Conservation (phyloP, 1,140 invertebrate species). For the Drosophila orosa region DNA sequence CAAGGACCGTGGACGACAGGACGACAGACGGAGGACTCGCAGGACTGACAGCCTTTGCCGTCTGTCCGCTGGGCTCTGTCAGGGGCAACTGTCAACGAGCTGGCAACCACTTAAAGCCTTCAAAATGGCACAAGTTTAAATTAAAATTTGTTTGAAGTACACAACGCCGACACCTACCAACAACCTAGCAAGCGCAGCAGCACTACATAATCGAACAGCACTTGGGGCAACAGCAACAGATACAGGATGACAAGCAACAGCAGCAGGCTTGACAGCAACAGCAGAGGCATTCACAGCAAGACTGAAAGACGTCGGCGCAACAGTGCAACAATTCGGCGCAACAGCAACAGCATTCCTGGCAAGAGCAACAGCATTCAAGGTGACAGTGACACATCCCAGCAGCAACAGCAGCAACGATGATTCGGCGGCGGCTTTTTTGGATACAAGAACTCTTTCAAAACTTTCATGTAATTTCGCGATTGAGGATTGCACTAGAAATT, state of each 20-base stretch:
- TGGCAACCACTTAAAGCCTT: conserved; percentile 82
- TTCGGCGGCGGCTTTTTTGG: conserved; percentile 58
- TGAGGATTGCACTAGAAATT: conserved; percentile 10
- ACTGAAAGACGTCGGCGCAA: no score
- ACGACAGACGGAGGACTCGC: conserved; percentile 23
- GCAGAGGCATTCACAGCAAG: no score
- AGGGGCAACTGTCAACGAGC: conserved; percentile 82
- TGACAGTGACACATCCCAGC: conserved; percentile 33
- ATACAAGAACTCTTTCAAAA: conserved; percentile 76
- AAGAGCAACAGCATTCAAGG: conserved; percentile 25
- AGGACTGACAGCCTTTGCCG: conserved; percentile 49
- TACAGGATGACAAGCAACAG: conserved; percentile 18
- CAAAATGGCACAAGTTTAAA: conserved; percentile 83
- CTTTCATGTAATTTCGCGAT: conserved; percentile 74
- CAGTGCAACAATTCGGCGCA: conserved; percentile 19
- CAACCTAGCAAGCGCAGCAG: no score
- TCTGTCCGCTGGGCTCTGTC: conserved; percentile 54
- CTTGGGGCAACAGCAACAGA: conserved; percentile 26
- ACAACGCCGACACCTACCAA: conserved; percentile 62
- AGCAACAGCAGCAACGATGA: conserved; percentile 39
- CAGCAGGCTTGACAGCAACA: conserved; percentile 12
- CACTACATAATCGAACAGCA: no score
- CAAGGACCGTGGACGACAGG: conserved; percentile 26
- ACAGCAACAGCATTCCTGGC: conserved; percentile 26
- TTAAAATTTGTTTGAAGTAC: conserved; percentile 82